A percentile compares a stretch with the other conserved stretches of the same genome.
Evolutionary conservation across 1,140 invertebrate genomes (phyloP).

Genomic region (Ridgeia piscesae): DNA sequence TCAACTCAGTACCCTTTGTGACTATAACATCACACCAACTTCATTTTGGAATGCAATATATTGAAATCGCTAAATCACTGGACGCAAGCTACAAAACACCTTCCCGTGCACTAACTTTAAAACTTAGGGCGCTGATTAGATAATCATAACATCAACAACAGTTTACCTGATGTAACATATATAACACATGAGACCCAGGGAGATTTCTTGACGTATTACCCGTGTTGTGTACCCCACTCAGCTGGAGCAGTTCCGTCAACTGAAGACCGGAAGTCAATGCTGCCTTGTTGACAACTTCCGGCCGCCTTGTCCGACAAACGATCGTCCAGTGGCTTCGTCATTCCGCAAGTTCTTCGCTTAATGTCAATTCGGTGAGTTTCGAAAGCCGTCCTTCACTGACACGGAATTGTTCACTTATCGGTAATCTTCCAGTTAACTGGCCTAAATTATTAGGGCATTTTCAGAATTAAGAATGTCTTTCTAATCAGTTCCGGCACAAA

Average conservation of each 20-base stretch:
- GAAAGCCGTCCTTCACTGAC: background rate
- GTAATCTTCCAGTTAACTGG: too few relatives aligned
- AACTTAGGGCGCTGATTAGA: too few relatives aligned
- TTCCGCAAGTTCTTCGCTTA: constrained; percentile 16
- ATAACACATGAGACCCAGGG: background rate
- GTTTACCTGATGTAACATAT: background rate
- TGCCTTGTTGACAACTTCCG: constrained; percentile 10
- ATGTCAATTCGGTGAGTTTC: background rate
- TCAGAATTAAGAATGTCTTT: too few relatives aligned
- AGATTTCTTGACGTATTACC: background rate
- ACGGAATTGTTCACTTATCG: background rate
- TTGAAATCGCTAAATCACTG: too few relatives aligned
- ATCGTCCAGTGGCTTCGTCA: background rate
- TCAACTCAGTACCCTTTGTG: too few relatives aligned
- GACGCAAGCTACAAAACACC: too few relatives aligned
- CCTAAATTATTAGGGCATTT: too few relatives aligned
- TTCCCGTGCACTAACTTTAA: too few relatives aligned
- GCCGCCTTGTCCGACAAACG: background rate
- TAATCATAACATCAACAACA: background rate
- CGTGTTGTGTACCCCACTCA: background rate
- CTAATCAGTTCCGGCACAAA: too few relatives aligned
- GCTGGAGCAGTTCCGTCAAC: background rate
- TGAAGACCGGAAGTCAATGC: background rate
- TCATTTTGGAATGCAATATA: too few relatives aligned
- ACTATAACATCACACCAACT: too few relatives aligned